phyloP scores from a whole-genome alignment of 2,888 invertebrate genomes.

The Idaea aversata region DNA sequence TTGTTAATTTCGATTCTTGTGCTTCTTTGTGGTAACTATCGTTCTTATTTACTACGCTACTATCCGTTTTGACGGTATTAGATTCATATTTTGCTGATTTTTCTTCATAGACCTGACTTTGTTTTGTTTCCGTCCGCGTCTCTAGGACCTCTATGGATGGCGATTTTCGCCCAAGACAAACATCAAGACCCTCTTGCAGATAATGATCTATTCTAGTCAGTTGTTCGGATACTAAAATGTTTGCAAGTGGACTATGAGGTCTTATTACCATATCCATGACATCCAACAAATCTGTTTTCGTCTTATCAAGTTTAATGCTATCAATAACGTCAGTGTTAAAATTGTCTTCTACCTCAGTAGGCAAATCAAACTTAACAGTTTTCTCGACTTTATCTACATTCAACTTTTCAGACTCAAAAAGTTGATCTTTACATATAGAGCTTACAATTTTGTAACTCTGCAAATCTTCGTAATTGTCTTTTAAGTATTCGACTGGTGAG shows the following conservation, averaged over 20 bases:
- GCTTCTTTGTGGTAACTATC: slow-evolving; percentile 25
- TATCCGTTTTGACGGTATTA: slow-evolving; percentile 18
- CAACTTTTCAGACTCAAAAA: slow-evolving; percentile 37
- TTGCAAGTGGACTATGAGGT: slow-evolving; percentile 59
- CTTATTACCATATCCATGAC: slow-evolving; percentile 40
- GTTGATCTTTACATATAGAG: slow-evolving; percentile 58
- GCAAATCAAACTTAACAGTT: slow-evolving; percentile 28
- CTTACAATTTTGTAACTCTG: slow-evolving; percentile 75
- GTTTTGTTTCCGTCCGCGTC: slow-evolving; percentile 11
- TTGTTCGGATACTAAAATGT: slow-evolving; percentile 62
- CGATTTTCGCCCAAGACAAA: slow-evolving; percentile 46
- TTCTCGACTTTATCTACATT: slow-evolving; percentile 14
- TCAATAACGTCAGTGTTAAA: slow-evolving; percentile 10
- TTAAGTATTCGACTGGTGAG: slow-evolving; percentile 54
- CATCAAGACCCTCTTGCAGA: slow-evolving; percentile 67
- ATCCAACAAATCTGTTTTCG: slow-evolving; percentile 13
- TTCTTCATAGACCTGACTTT: slow-evolving; percentile 24
- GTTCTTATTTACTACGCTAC: slow-evolving; percentile 18
- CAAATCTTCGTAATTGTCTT: slow-evolving; percentile 65
- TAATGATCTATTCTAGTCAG: slow-evolving; percentile 68
- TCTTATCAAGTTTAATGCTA: slow-evolving; percentile 8
- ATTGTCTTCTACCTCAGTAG: slow-evolving; percentile 8
- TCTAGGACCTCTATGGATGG: slow-evolving; percentile 17
- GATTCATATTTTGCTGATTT: slow-evolving; percentile 22
- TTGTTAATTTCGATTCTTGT: slow-evolving; percentile 20